These are phyloP conservation scores for Gerris buenoi DNA, from an alignment of 1,140 invertebrate genomes.

Conservation along the genomic window DNA sequence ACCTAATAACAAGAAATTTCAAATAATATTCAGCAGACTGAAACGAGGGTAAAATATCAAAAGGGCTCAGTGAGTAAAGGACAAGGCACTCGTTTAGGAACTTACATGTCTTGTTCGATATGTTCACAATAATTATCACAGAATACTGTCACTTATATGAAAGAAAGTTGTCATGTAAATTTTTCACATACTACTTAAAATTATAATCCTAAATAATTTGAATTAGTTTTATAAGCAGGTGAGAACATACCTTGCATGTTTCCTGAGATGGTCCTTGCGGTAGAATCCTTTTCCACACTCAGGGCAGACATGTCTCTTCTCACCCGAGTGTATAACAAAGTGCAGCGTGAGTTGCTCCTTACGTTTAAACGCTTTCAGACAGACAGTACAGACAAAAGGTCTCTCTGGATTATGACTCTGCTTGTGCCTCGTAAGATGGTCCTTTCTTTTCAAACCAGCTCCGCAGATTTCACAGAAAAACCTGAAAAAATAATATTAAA, in stretches of 20 bases:
- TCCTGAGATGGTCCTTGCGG: constrained; percentile 41
- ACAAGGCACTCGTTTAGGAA: no score
- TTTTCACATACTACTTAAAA: no score
- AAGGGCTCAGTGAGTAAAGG: no score
- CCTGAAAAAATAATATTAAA: constrained; percentile 1
- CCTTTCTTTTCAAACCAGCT: constrained; percentile 34
- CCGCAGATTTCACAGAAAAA: constrained; percentile 38
- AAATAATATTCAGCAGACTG: no score
- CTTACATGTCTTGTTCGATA: no score
- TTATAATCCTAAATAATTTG: no score
- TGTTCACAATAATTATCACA: no score
- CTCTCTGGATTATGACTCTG: constrained; percentile 38
- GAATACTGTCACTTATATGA: no score
- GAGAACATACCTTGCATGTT: constrained; percentile 32
- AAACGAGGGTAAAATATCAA: no score
- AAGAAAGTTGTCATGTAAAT: no score
- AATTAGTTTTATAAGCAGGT: no score
- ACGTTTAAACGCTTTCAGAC: constrained; percentile 37
- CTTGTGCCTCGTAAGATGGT: constrained; percentile 36
- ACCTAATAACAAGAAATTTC: constrained; percentile 21
- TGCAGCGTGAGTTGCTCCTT: constrained; percentile 39
- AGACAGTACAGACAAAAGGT: constrained; percentile 36
- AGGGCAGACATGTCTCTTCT: constrained; percentile 35
- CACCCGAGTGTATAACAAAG: constrained; percentile 34
- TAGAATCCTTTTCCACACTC: constrained; percentile 44